phyloP scores from a whole-genome alignment of 2,888 invertebrate genomes.

The Cabera pusaria region DNA sequence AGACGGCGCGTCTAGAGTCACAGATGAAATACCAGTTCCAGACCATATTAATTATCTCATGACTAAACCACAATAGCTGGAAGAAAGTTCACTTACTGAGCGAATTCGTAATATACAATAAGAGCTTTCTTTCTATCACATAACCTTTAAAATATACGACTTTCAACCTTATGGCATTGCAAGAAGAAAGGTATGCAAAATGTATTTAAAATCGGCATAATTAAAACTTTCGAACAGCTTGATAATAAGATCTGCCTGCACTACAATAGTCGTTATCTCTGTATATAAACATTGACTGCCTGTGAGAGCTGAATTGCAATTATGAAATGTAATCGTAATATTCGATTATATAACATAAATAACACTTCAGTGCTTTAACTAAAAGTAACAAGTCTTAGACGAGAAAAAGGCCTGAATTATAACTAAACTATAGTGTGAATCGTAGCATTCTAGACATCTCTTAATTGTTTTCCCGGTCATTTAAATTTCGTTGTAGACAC shows the following conservation, averaged over 20 bases:
- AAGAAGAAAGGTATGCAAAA: slow-evolving; percentile 23
- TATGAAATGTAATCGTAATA: slow-evolving; percentile 17
- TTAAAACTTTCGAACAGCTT: slow-evolving; percentile 64
- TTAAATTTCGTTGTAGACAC: no score
- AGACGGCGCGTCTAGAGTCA: slow-evolving; percentile 26
- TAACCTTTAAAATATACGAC: slow-evolving; percentile 14
- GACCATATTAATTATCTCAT: slow-evolving; percentile 56
- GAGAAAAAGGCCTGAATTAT: no score
- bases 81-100: slow-evolving; percentile 68
- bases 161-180: slow-evolving; percentile 26
- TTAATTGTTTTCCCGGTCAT: no score
- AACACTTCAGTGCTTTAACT: no score
- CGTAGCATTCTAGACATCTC: no score
- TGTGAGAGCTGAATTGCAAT: slow-evolving; percentile 26
- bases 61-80: slow-evolving; percentile 52
- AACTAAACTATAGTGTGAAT: no score
- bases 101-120: slow-evolving; percentile 59
- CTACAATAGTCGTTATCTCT: slow-evolving; percentile 33
- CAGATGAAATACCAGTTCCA: slow-evolving; percentile 14
- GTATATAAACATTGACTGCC: slow-evolving; percentile 23
- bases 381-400: no score
- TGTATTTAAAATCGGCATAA: slow-evolving; percentile 51
- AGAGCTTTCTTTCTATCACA: slow-evolving; percentile 39
- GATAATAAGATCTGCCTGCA: slow-evolving; percentile 50
- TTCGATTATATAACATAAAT: slow-evolving; percentile 17